Evolutionary conservation across 2,113 vertebrate genomes (phyloP).

Genomic region (Sphyrna mokarran): DNA sequence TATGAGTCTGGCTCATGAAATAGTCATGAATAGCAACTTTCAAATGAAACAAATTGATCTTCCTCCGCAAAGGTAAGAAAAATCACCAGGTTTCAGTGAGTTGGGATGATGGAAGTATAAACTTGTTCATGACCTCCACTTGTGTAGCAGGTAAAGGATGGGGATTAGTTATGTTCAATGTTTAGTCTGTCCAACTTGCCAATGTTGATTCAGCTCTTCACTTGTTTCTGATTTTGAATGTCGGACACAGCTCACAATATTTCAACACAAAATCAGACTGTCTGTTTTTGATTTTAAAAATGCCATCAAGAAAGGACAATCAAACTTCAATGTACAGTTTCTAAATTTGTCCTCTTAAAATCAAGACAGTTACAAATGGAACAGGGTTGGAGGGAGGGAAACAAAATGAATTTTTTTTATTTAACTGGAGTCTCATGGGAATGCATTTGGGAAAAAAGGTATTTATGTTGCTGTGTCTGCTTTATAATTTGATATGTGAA

Average conservation of each 20-base stretch:
- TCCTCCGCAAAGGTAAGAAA: constrained; percentile 68
- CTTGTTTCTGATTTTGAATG: not conserved
- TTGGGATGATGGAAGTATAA: not conserved
- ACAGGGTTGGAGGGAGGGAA: not conserved
- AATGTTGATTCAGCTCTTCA: not conserved
- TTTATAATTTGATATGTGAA: not conserved
- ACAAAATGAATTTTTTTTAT: not conserved
- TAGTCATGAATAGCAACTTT: constrained; percentile 74
- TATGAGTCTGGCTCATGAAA: constrained; percentile 81
- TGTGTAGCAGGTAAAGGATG: not conserved
- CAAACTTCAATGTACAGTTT: constrained; percentile 53
- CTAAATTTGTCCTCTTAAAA: not conserved
- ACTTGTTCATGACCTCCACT: not conserved
- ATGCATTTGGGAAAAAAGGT: not conserved
- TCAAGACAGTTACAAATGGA: not conserved
- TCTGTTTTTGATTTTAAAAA: not conserved
- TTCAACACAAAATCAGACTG: not conserved
- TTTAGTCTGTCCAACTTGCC: not conserved
- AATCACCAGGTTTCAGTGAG: not conserved
- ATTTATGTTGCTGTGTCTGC: not conserved
- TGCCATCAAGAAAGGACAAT: constrained; percentile 72
- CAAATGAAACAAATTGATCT: constrained; percentile 59
- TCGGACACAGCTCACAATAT: not conserved
- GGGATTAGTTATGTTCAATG: not conserved
- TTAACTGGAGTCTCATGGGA: not conserved